phyloP scores from a whole-genome alignment of 2,888 invertebrate genomes.

The Cylloceria caligata region DNA sequence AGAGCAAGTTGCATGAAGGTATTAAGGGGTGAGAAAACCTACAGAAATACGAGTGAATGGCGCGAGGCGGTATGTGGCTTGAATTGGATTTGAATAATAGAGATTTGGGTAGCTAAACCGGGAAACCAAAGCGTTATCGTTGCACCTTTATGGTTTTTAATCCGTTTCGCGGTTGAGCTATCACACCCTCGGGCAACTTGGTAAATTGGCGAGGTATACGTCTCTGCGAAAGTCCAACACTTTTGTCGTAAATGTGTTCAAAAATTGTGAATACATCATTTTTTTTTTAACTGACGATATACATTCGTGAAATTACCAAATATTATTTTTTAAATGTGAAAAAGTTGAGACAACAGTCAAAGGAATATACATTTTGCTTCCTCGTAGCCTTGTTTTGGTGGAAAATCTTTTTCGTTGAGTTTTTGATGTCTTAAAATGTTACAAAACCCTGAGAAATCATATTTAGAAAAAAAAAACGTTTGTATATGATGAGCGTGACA shows the following conservation, averaged over 20 bases:
- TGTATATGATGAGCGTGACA: no score
- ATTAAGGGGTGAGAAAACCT: conserved; percentile 37
- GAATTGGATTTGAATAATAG: conserved; percentile 82
- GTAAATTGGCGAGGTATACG: conserved; percentile 21
- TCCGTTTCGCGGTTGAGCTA: conserved; percentile 79
- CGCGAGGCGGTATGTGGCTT: conserved; percentile 71
- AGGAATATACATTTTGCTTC: no score
- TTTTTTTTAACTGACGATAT: no score
- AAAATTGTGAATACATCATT: neutral
- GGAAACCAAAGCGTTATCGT: conserved; percentile 74
- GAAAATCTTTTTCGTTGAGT: no score
- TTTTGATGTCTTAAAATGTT: no score
- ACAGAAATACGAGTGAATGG: conserved; percentile 48
- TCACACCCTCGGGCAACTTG: conserved; percentile 68
- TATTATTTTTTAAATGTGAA: no score
- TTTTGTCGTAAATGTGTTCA: neutral
- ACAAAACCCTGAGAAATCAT: no score
- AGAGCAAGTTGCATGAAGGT: conserved; percentile 40
- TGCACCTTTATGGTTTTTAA: conserved; percentile 79
- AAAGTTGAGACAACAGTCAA: no score
- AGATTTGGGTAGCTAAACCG: conserved; percentile 72
- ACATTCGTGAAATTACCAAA: no score
- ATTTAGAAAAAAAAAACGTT: no score
- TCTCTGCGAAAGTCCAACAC: neutral
- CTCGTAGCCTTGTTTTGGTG: no score